These are phyloP conservation scores for Caenorhabditis briggsae DNA, from an alignment of 1,140 invertebrate genomes.

Conservation along the genomic window DNA sequence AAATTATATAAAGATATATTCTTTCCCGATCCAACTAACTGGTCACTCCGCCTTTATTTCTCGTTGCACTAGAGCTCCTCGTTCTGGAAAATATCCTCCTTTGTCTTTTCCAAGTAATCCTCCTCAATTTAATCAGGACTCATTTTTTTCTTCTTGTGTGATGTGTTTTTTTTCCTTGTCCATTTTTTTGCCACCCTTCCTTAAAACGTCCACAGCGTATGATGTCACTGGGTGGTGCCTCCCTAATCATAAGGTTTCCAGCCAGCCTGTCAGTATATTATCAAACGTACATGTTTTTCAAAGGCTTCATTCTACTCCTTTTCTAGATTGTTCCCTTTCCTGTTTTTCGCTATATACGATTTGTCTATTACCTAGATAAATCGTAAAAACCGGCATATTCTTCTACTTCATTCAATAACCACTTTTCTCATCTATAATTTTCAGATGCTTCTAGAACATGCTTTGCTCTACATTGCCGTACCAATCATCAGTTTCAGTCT, in stretches of 20 bases:
- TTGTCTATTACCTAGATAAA: no score
- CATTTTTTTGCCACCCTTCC: no score
- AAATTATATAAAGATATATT: neutral
- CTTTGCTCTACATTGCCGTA: slow-evolving; percentile 23
- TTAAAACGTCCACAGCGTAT: neutral
- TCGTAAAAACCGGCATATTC: neutral
- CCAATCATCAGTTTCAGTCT: slow-evolving; percentile 43
- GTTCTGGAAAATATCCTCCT: neutral
- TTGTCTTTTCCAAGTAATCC: neutral
- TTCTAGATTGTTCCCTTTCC: neutral
- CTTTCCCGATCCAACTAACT: neutral
- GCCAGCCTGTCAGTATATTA: neutral
- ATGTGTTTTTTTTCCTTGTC: neutral
- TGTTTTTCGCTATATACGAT: neutral
- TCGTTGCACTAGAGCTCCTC: no score
- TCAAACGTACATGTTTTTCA: neutral
- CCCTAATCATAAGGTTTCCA: neutral
- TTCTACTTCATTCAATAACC: neutral
- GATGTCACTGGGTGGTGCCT: neutral
- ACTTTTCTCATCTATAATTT: neutral
- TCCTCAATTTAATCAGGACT: neutral
- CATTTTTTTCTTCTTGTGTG: neutral
- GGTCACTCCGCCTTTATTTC: neutral
- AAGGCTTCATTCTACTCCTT: neutral
- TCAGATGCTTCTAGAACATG: slow-evolving; percentile 49